Evolutionary conservation across 2,797 vertebrate genomes (phyloP), one percentile per base, ranked within the genome.

Genomic region (Echeneis naucrates): DNA sequence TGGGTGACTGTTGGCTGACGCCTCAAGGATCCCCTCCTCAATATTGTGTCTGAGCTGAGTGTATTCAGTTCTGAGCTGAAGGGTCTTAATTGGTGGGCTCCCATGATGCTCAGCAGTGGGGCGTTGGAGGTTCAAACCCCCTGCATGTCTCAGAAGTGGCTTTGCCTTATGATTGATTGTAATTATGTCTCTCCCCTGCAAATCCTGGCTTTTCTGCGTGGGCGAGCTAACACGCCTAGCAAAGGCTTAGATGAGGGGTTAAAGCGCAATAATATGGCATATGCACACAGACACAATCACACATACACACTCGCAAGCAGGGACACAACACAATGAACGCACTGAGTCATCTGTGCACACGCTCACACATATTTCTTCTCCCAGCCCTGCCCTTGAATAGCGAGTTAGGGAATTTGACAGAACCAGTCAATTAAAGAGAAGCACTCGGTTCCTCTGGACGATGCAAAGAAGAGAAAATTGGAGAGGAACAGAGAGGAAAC

Each of bases 371-470:
- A 54, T 67, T 58, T 48, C 44, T 38, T 64, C 30, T 74, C 51
- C 47, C 10, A 74, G 53, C 26, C 54, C 62, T 19, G 32, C 69
- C 61, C 66, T 81, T 86, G 68, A 85, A 71, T 50, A 53, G 63
- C 61, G 60, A 51, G 64, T 76, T 56, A 23, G 68, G 71, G 50
- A 72, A 51, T 84, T 75, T 78, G 80, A 84, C 76, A 83, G 85
- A 85, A 84, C 38, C 79, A 79, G 86, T 79, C 84, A 90, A 92
- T 91, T 90, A 91, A 75, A 61, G 50, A 73, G 81, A 81, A 56
- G 52, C 44, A n/a, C 73, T 42, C 35, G 55, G 75, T 78, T 87
- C 70, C 69, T 68, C 66, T 55, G 59, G 76, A 78, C 71, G 55
- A 60, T 78, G 62, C 54, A 53, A 38, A 44, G 54, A 73, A 52